A percentile compares a stretch with the other conserved stretches of the same genome.
phyloP scores from a whole-genome alignment of 2,888 invertebrate species.

The Erebia epiphron region DNA sequence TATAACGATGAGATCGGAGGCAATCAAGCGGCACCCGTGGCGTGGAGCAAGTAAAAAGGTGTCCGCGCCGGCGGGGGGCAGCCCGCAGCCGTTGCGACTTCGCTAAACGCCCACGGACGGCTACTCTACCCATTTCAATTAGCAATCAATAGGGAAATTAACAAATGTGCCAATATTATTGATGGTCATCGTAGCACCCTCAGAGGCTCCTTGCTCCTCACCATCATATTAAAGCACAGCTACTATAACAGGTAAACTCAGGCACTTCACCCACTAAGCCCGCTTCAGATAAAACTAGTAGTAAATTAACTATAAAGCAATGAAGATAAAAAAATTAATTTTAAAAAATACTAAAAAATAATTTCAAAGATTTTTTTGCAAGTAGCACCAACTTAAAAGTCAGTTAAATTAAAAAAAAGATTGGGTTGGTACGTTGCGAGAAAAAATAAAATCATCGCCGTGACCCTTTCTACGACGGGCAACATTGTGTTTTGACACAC shows the following conservation, averaged over 20 bases:
- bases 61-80: slow-evolving; percentile 70
- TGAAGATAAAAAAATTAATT: no score
- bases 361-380: no score
- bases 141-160: slow-evolving; percentile 69
- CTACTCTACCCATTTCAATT: slow-evolving; percentile 76
- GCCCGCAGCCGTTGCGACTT: slow-evolving; percentile 64
- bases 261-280: no score
- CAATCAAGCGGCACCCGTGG: slow-evolving; percentile 81
- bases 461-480: slow-evolving; percentile 35
- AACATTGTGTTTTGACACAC: slow-evolving; percentile 63
- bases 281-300: no score
- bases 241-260: no score
- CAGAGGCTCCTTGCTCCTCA: slow-evolving; percentile 15
- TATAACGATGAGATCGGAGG: slow-evolving; percentile 82
- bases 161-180: slow-evolving; percentile 55
- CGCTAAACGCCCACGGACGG: slow-evolving; percentile 72
- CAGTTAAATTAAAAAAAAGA: no score
- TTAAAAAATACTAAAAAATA: no score
- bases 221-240: background rate
- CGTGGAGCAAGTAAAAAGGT: slow-evolving; percentile 77
- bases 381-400: no score
- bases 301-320: no score
- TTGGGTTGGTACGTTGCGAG: no score
- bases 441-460: slow-evolving; percentile 17
- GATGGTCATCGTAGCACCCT: slow-evolving; percentile 29